Percentiles rank a stretch among this genome's conserved stretches.
These are phyloP conservation scores for Atlantisia rogersi DNA, from an alignment of 2,113 vertebrate genomes.

Conservation along the genomic window DNA sequence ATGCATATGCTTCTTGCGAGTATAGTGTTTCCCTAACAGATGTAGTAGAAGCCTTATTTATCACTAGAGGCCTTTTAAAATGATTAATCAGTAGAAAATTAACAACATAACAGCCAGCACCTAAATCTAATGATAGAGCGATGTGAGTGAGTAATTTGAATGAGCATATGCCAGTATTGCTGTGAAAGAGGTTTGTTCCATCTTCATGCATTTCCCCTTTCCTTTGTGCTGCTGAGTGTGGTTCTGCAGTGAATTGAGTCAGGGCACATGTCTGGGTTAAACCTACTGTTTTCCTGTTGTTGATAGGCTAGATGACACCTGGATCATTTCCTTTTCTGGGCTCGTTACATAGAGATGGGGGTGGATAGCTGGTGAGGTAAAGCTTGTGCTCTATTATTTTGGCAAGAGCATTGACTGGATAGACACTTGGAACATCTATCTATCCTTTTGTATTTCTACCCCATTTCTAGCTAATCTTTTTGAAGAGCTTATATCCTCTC, in stretches of 20 bases:
- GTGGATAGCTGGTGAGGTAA: background rate
- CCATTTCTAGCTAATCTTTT: background rate
- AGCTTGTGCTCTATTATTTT: background rate
- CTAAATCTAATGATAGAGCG: background rate
- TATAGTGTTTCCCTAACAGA: background rate
- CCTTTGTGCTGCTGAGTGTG: background rate
- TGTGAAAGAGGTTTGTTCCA: background rate
- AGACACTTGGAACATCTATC: background rate
- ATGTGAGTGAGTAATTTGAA: background rate
- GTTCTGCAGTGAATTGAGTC: background rate
- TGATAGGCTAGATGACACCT: background rate
- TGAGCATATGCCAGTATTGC: background rate
- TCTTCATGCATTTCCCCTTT: background rate
- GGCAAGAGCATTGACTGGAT: background rate
- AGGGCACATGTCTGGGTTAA: background rate
- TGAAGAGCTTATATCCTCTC: background rate
- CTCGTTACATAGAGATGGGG: background rate
- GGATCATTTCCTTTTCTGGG: background rate
- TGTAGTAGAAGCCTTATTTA: background rate
- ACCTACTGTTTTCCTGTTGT: background rate
- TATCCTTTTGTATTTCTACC: background rate
- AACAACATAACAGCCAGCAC: background rate
- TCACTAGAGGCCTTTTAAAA: background rate
- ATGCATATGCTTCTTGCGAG: background rate
- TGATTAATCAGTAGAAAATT: background rate